Evolutionary conservation across 2,113 vertebrate species (phyloP), one percentile per base, ranked within the genome.

Genomic region (Calypte anna): DNA sequence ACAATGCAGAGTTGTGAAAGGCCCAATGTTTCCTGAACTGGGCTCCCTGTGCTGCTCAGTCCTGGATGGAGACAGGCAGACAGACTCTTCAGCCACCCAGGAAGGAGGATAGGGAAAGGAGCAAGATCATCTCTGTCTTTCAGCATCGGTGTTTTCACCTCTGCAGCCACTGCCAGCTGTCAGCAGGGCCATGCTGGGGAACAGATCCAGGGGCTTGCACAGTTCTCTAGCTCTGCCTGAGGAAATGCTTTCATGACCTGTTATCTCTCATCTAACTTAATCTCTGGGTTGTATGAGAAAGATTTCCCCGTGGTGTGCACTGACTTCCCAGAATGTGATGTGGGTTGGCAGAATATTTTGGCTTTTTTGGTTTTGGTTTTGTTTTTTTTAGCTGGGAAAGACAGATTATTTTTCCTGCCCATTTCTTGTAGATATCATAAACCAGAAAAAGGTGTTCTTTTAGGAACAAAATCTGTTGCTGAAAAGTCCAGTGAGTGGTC

Each of bases 11-110:
- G 20, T 7, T 7, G 12, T 18, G 10, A 79, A 8, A 6, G 14
- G 19, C 12, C 21, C 8, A 15, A 0, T 7, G 12, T 33, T 54
- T 73, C 15, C 44, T 77, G 14, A 74, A 12, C 0, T 44, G 20
- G 7, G 28, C 25, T 18, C 23, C 7, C 31, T 53, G 10, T 4
- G 9, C 7, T 58, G 18, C 44, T 86, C 10, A 12, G 20, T 61
- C 12, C 12, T 33, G 17, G 4, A 5, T 7, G 15, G 22, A 73
- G 73, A 43, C 4, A 66, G 28, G 10, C 54, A 30, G 40, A 40
- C 40, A 40, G 40, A 40, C 40, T 53, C 58, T 38, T 12, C n/a
- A 33, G 53, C n/a, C 14, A 22, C 4, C 2, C 9, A 36, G 12
- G 12, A 58, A 88, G 19, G 15, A 51, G 51, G 58, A 54, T 13